Evolutionary conservation across 1,140 invertebrate species (phyloP).

Genomic region (Drosophila nigromelanica): DNA sequence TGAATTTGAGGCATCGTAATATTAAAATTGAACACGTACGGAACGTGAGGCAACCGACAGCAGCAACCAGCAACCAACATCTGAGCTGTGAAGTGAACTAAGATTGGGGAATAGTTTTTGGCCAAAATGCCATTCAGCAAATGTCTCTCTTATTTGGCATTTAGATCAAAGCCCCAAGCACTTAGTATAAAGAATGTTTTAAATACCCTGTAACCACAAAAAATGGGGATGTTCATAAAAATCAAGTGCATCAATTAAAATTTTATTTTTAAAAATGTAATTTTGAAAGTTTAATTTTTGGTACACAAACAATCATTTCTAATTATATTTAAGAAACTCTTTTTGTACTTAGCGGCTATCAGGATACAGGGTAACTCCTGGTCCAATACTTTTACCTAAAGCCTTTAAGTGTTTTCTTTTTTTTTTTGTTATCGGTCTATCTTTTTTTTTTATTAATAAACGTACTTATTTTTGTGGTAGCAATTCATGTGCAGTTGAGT

Average conservation of each 20-base stretch:
- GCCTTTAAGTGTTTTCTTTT: background rate
- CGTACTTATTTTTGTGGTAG: conserved; percentile 42
- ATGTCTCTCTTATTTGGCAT: conserved; percentile 15
- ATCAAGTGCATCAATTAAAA: no score
- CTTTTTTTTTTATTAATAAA: conserved; percentile 65
- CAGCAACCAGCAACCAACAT: background rate
- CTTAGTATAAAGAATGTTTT: conserved; percentile 57
- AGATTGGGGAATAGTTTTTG: conserved; percentile 48
- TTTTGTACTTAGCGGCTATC: background rate
- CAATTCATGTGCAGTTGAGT: conserved; percentile 25
- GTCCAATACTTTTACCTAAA: background rate
- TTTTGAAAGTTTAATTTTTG: no score
- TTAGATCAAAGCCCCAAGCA: conserved; percentile 19
- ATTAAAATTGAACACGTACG: conserved; percentile 68
- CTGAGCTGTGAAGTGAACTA: conserved; percentile 10
- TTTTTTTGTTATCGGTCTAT: conserved; percentile 16
- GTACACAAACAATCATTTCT: no score
- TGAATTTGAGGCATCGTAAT: conserved; percentile 44
- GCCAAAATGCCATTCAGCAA: conserved; percentile 14
- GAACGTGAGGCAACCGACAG: conserved; percentile 49
- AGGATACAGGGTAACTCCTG: background rate
- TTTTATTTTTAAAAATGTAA: no score
- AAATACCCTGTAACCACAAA: background rate
- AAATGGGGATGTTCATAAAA: background rate
- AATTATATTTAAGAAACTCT: no score